Percentiles rank a stretch among this genome's conserved stretches.
Evolutionary conservation across 2,113 vertebrate genomes (phyloP).

Genomic region (Pterocles orientalis): DNA sequence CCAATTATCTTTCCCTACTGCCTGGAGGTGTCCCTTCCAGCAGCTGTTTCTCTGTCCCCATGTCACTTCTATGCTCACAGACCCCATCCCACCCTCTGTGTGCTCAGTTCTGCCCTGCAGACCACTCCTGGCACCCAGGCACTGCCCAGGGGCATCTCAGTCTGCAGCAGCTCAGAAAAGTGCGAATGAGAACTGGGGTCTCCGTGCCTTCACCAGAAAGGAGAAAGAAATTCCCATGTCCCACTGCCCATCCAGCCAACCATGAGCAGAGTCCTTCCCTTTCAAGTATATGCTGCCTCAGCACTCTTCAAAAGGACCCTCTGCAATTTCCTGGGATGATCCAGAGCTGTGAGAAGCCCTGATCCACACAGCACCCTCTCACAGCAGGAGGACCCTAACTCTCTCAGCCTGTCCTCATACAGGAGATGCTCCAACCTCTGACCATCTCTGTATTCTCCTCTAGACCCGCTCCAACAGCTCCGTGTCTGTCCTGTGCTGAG

Average conservation of each 20-base stretch:
- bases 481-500: no score
- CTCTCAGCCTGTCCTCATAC: no score
- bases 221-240: background rate
- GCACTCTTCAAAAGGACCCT: no score
- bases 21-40: background rate
- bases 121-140: background rate
- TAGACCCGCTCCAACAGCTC: no score
- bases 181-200: background rate
- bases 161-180: background rate
- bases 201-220: no score
- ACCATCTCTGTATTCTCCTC: no score
- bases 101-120: background rate
- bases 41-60: background rate
- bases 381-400: no score
- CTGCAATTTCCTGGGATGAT: background rate
- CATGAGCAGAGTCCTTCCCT: background rate
- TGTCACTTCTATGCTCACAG: background rate
- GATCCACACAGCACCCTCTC: background rate
- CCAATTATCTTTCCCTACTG: background rate
- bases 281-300: no score
- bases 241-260: no score
- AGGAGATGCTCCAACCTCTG: no score
- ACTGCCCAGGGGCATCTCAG: background rate
- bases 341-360: background rate
- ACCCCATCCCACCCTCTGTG: background rate